phyloP scores from a whole-genome alignment of 2,113 vertebrate genomes.

The Oryctolagus cuniculus region mOryCun1.1 NC_091432.1:218369001-218369500 shows the following conservation, averaged over 20 bases:
- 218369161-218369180: background rate
- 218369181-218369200: no score
- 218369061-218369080: background rate
- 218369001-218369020: rapidly evolving
- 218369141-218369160: background rate
- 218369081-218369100: background rate
- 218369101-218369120: background rate
- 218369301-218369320: background rate
- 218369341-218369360: background rate
- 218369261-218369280: background rate
- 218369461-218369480: background rate
- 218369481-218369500: conserved; percentile 29
- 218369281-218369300: background rate
- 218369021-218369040: background rate
- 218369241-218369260: background rate
- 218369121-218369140: background rate
- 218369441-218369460: background rate
- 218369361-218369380: background rate
- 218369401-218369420: background rate
- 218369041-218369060: background rate
- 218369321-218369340: background rate
- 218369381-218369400: background rate
- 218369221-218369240: background rate
- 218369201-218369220: background rate
- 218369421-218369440: background rate